Base-by-base conservation (phyloP, 2,888 invertebrate species). In the Drosophila peninsularis region DNA sequence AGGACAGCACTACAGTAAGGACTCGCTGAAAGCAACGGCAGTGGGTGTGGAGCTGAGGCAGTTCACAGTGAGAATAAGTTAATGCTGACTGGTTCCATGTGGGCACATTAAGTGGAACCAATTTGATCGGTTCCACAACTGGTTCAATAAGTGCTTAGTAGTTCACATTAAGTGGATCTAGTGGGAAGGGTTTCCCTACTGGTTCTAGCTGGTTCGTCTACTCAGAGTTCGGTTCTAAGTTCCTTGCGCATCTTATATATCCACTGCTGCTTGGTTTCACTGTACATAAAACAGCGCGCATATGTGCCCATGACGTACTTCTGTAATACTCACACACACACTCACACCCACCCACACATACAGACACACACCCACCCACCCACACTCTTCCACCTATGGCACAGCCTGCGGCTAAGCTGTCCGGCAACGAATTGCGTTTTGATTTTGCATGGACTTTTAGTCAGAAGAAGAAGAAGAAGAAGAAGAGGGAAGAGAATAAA, bases 371-470 rank as follows among this genome's bases (percentile, higher is more conserved):
- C 32, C 11, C 14, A 10, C 7, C 19, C 37, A 24, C 24, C 10
- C 36, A 24, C 24, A 24, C 17, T 13, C 52, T 19, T 17, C 61
- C 61, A 44, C 14, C 53, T 13, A 24, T 36, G 42, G 54, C 55
- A 32, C 65, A 63, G 66, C 61, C 67, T 67, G 65, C 47, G 65
- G 71, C 70, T 75, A 67, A 72, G 75, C 80, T 84, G 88, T 84
- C 88, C 88, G 69, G 80, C 81, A 62, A 68, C 50, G 57, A 72
- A 82, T 75, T 82, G 78, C 78, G 73, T 74, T 84, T 89, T 82
- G 89, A 89, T 82, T 86, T 86, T 84, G 82, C 86, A 88, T 86
- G 72, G 78, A 75, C 81, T 86, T 77, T 73, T 60, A 55, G 42
- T 17, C 50, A 34, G 34, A 50, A 34, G 21, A 62, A 13, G 27